Conservation (phyloP, 1,140 invertebrate species). For the Drosophila kurseongensis region DNA sequence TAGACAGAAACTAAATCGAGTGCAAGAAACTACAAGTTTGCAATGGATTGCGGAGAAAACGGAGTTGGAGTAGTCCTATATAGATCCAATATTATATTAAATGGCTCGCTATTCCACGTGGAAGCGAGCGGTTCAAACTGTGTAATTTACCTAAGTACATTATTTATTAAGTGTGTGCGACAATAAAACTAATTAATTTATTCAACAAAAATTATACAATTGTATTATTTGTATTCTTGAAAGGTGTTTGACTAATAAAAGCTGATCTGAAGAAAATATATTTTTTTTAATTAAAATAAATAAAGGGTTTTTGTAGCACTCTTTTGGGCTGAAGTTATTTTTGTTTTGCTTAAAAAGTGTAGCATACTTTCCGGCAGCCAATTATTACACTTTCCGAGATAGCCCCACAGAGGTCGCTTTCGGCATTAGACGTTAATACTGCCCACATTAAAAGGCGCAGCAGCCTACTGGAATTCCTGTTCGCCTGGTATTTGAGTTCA, state of each 20-base stretch:
- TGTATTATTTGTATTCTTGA: too few species aligned
- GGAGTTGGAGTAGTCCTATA: conserved; percentile 47
- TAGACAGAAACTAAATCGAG: conserved; percentile 70
- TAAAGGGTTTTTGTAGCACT: too few species aligned
- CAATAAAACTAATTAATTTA: conserved; percentile 84
- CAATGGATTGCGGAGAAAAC: conserved; percentile 26
- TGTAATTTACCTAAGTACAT: conserved; percentile 67
- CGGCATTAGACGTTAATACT: too few species aligned
- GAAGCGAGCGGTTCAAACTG: conserved; percentile 40
- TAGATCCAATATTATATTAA: conserved; percentile 61
- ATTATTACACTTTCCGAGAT: too few species aligned
- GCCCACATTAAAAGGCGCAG: too few species aligned
- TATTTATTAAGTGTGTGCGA: conserved; percentile 81
- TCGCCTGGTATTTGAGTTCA: background rate
- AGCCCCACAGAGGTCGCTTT: too few species aligned
- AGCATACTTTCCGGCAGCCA: too few species aligned
- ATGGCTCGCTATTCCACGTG: conserved; percentile 19
- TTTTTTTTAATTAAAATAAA: too few species aligned
- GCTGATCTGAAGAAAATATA: too few species aligned
- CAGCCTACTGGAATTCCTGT: background rate
- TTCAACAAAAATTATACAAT: conserved; percentile 43
- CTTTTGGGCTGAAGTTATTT: too few species aligned
- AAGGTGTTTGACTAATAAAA: too few species aligned
- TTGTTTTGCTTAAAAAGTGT: too few species aligned
- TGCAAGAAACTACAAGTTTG: conserved; percentile 78